Percentiles rank a stretch among this genome's conserved stretches.
phyloP scores from a whole-genome alignment of 2,797 vertebrate genomes.

The Sciurus vulgaris region DNA sequence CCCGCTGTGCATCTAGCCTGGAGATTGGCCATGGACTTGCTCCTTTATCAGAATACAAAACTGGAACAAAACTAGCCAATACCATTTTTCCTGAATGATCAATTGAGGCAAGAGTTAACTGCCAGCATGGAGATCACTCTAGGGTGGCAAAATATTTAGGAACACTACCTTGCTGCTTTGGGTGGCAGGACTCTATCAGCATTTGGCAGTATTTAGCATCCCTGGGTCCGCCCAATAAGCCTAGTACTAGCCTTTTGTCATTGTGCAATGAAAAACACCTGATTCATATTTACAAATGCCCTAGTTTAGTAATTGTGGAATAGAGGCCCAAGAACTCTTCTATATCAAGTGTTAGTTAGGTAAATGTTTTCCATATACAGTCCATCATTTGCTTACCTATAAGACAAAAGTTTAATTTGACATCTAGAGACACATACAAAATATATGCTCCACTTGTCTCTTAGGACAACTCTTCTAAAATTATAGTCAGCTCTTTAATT shows the following conservation, averaged over 20 bases:
- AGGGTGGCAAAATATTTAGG: too few species aligned
- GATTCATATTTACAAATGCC: neutral
- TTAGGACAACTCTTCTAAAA: neutral
- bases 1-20: neutral
- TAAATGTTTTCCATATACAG: neutral
- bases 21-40: neutral
- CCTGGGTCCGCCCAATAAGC: neutral
- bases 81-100: neutral
- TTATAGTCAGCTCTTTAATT: neutral
- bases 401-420: neutral
- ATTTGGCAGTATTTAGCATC: neutral
- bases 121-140: neutral
- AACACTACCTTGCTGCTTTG: too few species aligned
- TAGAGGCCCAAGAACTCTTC: neutral
- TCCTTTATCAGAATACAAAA: neutral
- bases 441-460: neutral
- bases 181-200: neutral
- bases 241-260: neutral
- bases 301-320: neutral
- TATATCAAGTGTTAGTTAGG: neutral
- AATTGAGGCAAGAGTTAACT: neutral
- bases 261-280: neutral
- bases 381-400: neutral
- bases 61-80: neutral
- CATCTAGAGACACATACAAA: neutral